These are phyloP conservation scores for Melanotaenia duboulayi DNA, from an alignment of 2,113 vertebrate genomes.

Conservation along the genomic window DNA sequence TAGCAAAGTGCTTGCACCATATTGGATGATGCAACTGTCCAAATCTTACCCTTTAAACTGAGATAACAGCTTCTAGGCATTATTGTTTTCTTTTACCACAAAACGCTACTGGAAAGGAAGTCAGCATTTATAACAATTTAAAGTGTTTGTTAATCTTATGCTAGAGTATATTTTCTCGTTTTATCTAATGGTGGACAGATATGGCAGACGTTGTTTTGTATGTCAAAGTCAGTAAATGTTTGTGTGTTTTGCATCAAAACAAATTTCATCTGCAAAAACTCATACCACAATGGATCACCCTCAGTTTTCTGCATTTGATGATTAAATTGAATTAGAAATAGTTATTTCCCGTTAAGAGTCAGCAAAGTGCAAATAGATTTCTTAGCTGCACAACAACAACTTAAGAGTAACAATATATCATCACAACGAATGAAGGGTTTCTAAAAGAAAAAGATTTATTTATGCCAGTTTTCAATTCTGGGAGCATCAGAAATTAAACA, in stretches of 20 bases:
- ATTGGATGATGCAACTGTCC: slow-evolving; percentile 4
- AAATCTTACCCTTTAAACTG: neutral
- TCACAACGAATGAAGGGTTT: neutral
- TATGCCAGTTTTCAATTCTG: neutral
- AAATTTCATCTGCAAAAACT: no score
- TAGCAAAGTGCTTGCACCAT: neutral
- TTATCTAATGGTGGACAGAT: no score
- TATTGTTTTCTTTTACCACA: neutral
- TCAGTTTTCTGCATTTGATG: neutral
- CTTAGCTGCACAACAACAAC: neutral
- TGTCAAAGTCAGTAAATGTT: no score
- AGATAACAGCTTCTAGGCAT: neutral
- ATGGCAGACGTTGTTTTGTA: no score
- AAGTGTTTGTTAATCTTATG: no score
- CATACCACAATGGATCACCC: no score
- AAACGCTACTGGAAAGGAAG: neutral
- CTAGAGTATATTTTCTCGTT: no score
- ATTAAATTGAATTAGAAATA: no score
- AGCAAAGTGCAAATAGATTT: neutral
- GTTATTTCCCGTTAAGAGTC: neutral
- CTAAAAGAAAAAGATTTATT: neutral
- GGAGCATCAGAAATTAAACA: neutral
- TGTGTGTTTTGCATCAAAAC: no score
- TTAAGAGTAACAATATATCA: neutral
- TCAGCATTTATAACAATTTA: no score